Evolutionary conservation across 2,888 invertebrate genomes (phyloP).

Genomic region (Encarsia formosa): DNA sequence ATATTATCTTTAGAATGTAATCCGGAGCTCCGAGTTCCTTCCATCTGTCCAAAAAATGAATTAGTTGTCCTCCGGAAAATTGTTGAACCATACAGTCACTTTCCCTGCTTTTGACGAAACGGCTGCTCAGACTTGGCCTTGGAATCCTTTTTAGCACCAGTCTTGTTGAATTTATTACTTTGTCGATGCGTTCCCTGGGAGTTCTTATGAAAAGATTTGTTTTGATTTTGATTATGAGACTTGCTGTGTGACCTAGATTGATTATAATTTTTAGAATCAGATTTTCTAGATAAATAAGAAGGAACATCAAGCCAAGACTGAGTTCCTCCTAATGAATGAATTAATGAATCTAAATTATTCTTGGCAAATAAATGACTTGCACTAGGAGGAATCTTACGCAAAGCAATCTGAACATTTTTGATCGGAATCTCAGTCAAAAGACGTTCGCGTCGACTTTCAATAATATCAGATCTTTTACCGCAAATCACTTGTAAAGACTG

Average conservation of each 20-base stretch:
- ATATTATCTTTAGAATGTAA: constrained; percentile 18
- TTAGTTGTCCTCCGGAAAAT: not conserved
- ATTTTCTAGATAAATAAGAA: not conserved
- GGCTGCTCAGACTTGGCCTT: not conserved
- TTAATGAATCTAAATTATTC: not conserved
- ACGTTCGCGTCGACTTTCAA: not conserved
- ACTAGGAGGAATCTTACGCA: not conserved
- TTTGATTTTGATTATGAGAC: not conserved
- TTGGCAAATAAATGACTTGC: not conserved
- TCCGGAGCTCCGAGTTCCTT: constrained; percentile 13
- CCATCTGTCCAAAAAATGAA: constrained; percentile 16
- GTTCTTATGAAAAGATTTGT: not conserved
- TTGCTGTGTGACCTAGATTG: not conserved
- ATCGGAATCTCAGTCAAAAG: not conserved
- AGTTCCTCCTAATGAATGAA: not conserved
- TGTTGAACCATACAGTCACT: constrained; percentile 2
- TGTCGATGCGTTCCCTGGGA: not conserved
- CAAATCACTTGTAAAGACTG: not conserved
- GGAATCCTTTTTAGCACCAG: not conserved
- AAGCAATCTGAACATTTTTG: not conserved
- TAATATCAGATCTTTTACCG: not conserved
- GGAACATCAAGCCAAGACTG: not conserved
- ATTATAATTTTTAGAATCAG: not conserved
- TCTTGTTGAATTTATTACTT: no score
- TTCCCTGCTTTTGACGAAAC: not conserved